Percentiles rank a stretch among this genome's conserved stretches.
These are phyloP conservation scores for Cassiopea andromeda DNA, from an alignment of 30 jellyfish, hydroid and myxozoan species.

Conservation along the genomic window DNA sequence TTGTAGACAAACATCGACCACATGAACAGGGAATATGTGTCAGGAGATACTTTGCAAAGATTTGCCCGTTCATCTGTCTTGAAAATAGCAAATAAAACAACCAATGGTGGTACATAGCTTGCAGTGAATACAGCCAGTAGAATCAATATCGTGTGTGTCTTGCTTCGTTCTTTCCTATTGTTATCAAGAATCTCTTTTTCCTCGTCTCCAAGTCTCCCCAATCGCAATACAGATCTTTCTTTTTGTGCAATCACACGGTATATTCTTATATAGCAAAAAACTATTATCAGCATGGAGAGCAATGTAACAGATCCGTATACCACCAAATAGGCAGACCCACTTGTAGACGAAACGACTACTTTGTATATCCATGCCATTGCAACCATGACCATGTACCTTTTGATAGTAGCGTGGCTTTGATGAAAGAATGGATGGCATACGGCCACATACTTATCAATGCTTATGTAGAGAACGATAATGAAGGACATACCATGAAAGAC, in stretches of 20 bases:
- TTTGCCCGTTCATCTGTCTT: neutral
- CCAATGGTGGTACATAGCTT: slow-evolving; percentile 24
- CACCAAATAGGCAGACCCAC: no score
- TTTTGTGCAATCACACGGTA: neutral
- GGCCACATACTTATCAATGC: no score
- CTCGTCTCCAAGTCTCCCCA: slow-evolving; percentile 7
- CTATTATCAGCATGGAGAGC: no score
- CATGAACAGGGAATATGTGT: neutral
- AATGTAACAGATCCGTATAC: no score
- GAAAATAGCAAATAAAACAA: neutral
- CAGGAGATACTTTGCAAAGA: slow-evolving; percentile 1
- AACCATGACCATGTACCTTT: no score
- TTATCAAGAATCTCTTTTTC: neutral
- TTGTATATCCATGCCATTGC: no score
- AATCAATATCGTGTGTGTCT: slow-evolving; percentile 10
- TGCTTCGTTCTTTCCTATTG: slow-evolving; percentile 19
- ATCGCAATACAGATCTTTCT: neutral
- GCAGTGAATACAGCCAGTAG: neutral
- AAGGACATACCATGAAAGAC: no score
- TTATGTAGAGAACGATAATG: no score
- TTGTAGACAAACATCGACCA: slow-evolving; percentile 14
- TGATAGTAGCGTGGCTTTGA: no score
- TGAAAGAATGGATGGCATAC: no score
- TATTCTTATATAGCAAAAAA: slow-evolving; percentile 5
- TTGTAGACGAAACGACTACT: no score